phyloP scores from a whole-genome alignment of 2,797 vertebrate genomes.

The Lithobates sylvaticus region DNA sequence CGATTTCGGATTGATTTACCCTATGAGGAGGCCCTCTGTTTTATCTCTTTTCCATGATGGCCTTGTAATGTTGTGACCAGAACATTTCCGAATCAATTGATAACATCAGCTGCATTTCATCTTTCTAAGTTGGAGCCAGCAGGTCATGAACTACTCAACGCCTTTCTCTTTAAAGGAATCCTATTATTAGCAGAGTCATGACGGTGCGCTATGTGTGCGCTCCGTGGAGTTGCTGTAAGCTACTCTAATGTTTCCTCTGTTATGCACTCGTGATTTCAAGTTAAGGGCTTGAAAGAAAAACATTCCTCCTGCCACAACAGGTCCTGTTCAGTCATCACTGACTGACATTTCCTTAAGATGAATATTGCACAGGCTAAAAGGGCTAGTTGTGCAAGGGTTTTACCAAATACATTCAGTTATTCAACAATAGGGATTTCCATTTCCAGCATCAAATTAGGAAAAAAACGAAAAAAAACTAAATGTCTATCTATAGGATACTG shows the following conservation, averaged over 20 bases:
- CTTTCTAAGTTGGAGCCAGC: constrained; percentile 21
- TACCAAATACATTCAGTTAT: background rate
- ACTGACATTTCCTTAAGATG: constrained; percentile 4
- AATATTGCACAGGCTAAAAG: background rate
- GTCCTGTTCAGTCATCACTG: background rate
- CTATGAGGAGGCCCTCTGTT: too few relatives aligned
- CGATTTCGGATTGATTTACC: too few relatives aligned
- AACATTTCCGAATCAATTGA: constrained; percentile 12
- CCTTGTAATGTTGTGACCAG: background rate
- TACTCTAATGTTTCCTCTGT: constrained; percentile 7
- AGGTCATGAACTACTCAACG: constrained; percentile 52
- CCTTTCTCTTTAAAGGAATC: constrained; percentile 34
- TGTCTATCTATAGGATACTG: too few relatives aligned
- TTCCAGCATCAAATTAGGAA: too few relatives aligned
- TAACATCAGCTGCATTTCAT: constrained; percentile 43
- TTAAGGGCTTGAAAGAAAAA: constrained; percentile 38
- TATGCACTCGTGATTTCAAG: constrained; percentile 1
- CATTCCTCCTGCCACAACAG: constrained; percentile 19
- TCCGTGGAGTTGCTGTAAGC: constrained; percentile 1
- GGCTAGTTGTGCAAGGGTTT: background rate
- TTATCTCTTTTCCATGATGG: too few relatives aligned
- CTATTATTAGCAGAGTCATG: constrained; percentile 44
- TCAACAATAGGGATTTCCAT: too few relatives aligned
- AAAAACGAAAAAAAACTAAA: too few relatives aligned
- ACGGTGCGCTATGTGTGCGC: background rate